Evolutionary conservation across 2,113 vertebrate species (phyloP).

Genomic region (Sardina pilchardus): DNA sequence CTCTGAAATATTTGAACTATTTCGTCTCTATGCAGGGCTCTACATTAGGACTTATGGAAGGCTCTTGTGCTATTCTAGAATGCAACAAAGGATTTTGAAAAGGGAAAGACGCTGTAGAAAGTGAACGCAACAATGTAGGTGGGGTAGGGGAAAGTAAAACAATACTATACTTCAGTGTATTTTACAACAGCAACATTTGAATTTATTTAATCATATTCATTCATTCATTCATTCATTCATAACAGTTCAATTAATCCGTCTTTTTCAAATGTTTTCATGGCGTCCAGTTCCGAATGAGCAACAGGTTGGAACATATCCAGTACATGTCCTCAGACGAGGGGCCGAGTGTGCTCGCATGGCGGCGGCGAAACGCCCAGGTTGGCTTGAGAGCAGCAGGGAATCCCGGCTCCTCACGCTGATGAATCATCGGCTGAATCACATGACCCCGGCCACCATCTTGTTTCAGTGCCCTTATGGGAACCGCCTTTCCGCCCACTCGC

Average conservation of each 20-base stretch:
- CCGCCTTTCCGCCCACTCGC: conserved; percentile 31
- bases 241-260: no score
- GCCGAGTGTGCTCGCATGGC: not conserved
- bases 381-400: conserved; percentile 11
- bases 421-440: not conserved
- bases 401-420: not conserved
- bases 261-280: no score
- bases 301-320: not conserved
- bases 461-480: conserved; percentile 3
- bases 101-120: not conserved
- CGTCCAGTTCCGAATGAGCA: not conserved
- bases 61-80: not conserved
- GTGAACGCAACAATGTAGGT: no score
- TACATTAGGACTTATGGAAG: not conserved
- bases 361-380: not conserved
- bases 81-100: not conserved
- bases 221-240: no score
- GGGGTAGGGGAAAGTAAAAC: no score
- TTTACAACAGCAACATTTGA: no score
- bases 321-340: not conserved
- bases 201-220: no score
- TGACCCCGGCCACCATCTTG: conserved; percentile 4
- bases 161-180: no score
- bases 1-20: not conserved
- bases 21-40: not conserved